A percentile compares a stretch with the other conserved stretches of the same genome.
These are phyloP conservation scores for Ptycholaimellus sp. DNA, from an alignment of 2,888 invertebrate genomes.

Conservation along the genomic window DNA sequence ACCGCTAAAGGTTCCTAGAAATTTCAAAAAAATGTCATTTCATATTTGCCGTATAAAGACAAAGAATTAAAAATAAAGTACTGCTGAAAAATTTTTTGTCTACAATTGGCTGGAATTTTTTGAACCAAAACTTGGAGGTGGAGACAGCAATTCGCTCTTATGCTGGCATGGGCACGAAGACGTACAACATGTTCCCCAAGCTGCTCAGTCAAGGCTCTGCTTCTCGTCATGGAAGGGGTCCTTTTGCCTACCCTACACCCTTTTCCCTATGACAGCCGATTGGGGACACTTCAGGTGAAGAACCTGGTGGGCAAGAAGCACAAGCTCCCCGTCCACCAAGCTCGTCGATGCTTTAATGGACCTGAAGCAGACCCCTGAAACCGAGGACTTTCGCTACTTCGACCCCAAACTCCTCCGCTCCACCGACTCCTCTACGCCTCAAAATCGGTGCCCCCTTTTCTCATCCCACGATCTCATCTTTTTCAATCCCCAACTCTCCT, in stretches of 20 bases:
- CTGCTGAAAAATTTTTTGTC: background rate
- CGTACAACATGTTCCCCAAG: constrained; percentile 87
- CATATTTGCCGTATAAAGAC: background rate
- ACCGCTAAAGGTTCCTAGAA: no score
- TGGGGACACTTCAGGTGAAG: no score
- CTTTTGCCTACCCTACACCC: no score
- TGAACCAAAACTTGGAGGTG: no score
- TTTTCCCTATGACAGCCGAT: no score
- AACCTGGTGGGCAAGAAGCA: constrained; percentile 94
- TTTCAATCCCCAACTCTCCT: no score
- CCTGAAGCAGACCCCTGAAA: constrained; percentile 46
- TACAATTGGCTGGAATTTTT: background rate
- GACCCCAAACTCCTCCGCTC: constrained; percentile 72
- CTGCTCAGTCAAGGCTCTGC: constrained; percentile 78
- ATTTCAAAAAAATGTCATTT: constrained; percentile 50
- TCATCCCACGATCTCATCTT: no score
- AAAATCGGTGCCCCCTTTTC: no score
- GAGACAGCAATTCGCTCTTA: no score
- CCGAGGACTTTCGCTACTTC: constrained; percentile 67
- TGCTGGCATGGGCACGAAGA: constrained; percentile 61
- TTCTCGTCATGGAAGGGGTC: constrained; percentile 86
- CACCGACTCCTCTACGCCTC: no score
- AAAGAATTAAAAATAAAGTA: no score
- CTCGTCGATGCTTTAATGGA: constrained; percentile 72
- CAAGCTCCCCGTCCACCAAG: constrained; percentile 26